phyloP scores from a whole-genome alignment of 2,113 vertebrate species.

The Cheilinus undulatus region DNA sequence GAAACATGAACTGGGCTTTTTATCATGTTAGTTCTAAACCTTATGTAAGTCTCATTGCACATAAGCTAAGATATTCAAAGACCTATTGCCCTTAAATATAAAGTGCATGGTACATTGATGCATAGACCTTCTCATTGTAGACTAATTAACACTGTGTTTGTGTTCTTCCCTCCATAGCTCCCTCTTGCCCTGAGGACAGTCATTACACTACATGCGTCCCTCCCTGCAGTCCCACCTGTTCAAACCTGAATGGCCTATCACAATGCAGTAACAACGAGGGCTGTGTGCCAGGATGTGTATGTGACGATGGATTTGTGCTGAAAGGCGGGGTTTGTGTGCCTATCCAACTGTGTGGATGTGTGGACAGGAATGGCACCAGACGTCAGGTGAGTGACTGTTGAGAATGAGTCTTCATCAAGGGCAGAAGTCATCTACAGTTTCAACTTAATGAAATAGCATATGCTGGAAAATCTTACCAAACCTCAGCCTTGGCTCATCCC shows the following conservation, averaged over 20 bases:
- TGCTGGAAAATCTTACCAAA: too few relatives aligned
- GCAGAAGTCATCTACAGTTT: not conserved
- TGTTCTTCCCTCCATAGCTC: constrained; percentile 69
- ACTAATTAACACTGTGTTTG: not conserved
- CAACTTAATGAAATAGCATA: constrained; percentile 1
- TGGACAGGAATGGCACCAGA: constrained; percentile 81
- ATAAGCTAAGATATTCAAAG: not conserved
- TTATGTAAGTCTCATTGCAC: not conserved
- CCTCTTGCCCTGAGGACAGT: constrained; percentile 82
- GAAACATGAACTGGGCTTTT: not conserved
- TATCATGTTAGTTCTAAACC: not conserved
- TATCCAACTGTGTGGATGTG: constrained; percentile 85
- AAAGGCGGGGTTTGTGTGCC: constrained; percentile 82
- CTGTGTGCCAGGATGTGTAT: constrained; percentile 86
- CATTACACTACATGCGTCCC: constrained; percentile 83
- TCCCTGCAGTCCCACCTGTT: constrained; percentile 85
- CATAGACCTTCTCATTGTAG: not conserved
- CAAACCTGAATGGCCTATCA: constrained; percentile 79
- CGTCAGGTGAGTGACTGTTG: constrained; percentile 76
- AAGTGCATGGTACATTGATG: not conserved
- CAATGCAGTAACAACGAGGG: constrained; percentile 72
- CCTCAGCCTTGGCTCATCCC: too few relatives aligned
- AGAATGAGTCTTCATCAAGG: not conserved
- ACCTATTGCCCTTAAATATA: not conserved
- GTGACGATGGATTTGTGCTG: constrained; percentile 83